Base-by-base conservation (phyloP, 2,797 vertebrate species). In the Malacoctenus gilli region DNA sequence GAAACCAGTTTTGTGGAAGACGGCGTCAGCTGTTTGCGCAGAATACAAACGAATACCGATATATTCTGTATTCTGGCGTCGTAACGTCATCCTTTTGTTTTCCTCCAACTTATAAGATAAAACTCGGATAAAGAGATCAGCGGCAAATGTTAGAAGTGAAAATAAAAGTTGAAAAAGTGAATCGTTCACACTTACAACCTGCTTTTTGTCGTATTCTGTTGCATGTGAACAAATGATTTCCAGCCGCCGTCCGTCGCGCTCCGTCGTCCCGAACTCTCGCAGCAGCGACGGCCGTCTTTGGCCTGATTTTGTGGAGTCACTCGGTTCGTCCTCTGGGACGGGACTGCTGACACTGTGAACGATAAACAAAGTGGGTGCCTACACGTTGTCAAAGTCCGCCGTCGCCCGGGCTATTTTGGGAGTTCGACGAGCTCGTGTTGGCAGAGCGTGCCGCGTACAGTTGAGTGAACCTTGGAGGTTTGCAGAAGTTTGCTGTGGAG, bases 351-450 rank as follows among this genome's bases (percentile, higher is more conserved):
- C 68, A 19, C 19, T 37, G 31, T 53, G 59, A 53, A 70, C 67
- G 68, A 76, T 75, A 73, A 73, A 77, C 58, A 72, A 71, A 56
- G 42, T 59, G 18, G 40, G 59, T 61, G 49, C 60, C 49, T 63
- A 40, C 75, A 62, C n/a, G 69, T 59, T 68, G 59, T 79, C 62
- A 54, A 71, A 68, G 69, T 77, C 60, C 72, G 22, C 37, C 15
- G 61, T 36, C 51, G 54, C 18, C 28, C 60, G 56, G 41, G 85
- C 81, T 90, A 90, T 88, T 90, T 90, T 89, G 67, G 82, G 86
- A 87, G 13, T 63, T 67, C 62, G 49, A 39, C 71, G n/a, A 54
- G 74, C 72, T 52, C 87, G 48, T 66, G 39, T 60, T 79, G 78
- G 70, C 75, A 68, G 70, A 65, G 44, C 49, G 59, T 53, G 55